Evolutionary conservation across 2,113 vertebrate genomes (phyloP).

Genomic region (Mesitornis unicolor): DNA sequence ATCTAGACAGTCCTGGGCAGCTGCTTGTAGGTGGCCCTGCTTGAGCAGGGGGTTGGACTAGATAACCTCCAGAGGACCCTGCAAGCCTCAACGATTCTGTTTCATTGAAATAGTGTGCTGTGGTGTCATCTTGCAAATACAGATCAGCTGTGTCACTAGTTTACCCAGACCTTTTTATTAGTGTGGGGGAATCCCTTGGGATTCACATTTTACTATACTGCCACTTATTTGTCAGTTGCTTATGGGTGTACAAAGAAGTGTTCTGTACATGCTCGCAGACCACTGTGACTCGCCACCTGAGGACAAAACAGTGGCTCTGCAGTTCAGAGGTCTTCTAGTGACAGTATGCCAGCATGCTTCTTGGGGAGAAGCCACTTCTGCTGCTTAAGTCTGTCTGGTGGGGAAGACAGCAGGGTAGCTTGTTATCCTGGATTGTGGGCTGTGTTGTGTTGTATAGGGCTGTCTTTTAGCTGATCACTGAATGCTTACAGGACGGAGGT

Average conservation of each 20-base stretch:
- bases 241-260: accelerated
- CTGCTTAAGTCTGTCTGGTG: neutral
- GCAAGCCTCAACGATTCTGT: neutral
- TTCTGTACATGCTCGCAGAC: neutral
- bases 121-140: neutral
- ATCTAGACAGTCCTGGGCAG: neutral
- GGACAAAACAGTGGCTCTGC: neutral
- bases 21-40: neutral
- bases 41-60: neutral
- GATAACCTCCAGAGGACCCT: neutral
- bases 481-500: neutral
- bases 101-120: neutral
- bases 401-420: neutral
- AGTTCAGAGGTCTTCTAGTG: neutral
- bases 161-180: neutral
- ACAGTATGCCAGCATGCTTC: neutral
- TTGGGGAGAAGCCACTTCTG: neutral
- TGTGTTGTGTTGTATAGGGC: neutral
- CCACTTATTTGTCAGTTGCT: neutral
- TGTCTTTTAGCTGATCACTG: neutral
- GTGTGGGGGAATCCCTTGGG: neutral
- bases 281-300: neutral
- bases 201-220: neutral
- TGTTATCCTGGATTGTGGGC: accelerated
- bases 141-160: neutral